A percentile compares a stretch with the other conserved stretches of the same genome.
Evolutionary conservation across 2,888 invertebrate species (phyloP).

Genomic region (Thelaira solivaga): DNA sequence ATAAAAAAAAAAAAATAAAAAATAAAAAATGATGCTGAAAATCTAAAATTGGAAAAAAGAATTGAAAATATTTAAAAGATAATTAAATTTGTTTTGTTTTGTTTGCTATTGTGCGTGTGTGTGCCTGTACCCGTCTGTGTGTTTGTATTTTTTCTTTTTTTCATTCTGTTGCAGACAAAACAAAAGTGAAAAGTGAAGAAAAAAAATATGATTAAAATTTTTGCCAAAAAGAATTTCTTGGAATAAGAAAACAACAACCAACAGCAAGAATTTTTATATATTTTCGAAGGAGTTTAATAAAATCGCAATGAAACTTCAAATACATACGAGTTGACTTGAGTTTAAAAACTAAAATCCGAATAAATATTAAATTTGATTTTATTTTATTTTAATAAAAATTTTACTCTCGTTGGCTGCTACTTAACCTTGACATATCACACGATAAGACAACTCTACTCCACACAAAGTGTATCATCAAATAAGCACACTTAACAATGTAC

Average conservation of each 20-base stretch:
- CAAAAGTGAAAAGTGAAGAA: neutral
- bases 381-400: slow-evolving; percentile 39
- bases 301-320: no score
- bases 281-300: no score
- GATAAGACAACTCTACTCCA: slow-evolving; percentile 63
- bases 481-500: slow-evolving; percentile 35
- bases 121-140: no score
- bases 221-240: no score
- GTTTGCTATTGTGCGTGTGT: neutral
- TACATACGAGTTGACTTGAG: no score
- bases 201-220: no score
- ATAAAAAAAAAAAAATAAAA: neutral
- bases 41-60: neutral
- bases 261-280: no score
- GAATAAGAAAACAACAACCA: no score
- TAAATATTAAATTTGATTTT: slow-evolving; percentile 33
- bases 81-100: neutral
- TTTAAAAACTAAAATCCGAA: slow-evolving; percentile 41
- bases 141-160: no score
- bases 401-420: slow-evolving; percentile 62
- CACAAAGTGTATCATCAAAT: slow-evolving; percentile 49
- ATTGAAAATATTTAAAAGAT: neutral
- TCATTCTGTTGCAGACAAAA: neutral
- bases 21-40: neutral
- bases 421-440: slow-evolving; percentile 71